These are phyloP conservation scores for Campoletis raptor DNA, from an alignment of 2,888 invertebrate genomes.

Conservation along the genomic window DNA sequence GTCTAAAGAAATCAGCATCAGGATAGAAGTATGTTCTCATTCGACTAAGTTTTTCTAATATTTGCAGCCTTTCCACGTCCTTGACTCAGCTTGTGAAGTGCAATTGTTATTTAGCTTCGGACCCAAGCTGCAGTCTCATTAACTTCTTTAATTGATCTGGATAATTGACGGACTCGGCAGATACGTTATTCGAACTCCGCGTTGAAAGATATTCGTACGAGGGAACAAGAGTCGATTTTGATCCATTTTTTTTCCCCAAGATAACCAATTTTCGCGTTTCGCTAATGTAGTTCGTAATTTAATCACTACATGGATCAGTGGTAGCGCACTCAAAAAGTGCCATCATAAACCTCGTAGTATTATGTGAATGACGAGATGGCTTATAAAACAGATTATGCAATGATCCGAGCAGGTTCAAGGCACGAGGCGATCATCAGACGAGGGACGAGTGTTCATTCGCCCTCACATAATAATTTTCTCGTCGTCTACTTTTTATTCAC, in stretches of 20 bases:
- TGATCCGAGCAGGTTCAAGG: slow-evolving; percentile 56
- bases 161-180: background rate
- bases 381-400: slow-evolving; percentile 65
- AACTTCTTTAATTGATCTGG: background rate
- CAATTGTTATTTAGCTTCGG: slow-evolving; percentile 3
- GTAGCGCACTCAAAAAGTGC: background rate
- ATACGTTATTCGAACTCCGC: background rate
- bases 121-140: background rate
- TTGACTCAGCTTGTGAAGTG: slow-evolving; percentile 2
- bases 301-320: background rate
- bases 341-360: background rate
- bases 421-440: slow-evolving; percentile 62
- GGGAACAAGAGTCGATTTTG: background rate
- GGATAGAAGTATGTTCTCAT: background rate
- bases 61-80: background rate
- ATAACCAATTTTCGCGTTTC: background rate
- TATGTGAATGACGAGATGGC: slow-evolving; percentile 22
- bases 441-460: slow-evolving; percentile 33
- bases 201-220: background rate
- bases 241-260: background rate
- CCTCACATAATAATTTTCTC: slow-evolving; percentile 32
- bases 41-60: background rate
- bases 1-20: background rate
- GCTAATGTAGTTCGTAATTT: background rate
- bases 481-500: slow-evolving; percentile 49